Percentiles rank a stretch among this genome's conserved stretches.
phyloP scores from a whole-genome alignment of 2,113 vertebrate species.

The Bungarus multicinctus region DNA sequence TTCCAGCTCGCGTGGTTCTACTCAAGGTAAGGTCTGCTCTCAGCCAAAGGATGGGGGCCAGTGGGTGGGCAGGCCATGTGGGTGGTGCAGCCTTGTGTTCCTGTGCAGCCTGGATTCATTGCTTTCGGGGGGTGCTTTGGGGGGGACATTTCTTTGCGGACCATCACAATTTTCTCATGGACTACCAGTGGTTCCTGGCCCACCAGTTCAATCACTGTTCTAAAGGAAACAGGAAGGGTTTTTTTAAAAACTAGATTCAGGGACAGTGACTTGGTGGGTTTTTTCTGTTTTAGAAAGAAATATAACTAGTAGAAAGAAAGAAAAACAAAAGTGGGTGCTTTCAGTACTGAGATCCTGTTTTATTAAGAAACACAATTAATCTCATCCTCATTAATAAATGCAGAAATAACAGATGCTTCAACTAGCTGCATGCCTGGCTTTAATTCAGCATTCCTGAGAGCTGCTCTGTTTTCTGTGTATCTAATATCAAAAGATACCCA shows the following conservation, averaged over 20 bases:
- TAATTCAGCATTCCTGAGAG: neutral
- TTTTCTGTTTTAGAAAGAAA: neutral
- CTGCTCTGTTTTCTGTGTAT: neutral
- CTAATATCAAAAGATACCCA: neutral
- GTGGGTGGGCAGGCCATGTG: no score
- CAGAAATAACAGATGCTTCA: neutral
- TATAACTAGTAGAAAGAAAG: neutral
- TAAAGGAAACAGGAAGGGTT: neutral
- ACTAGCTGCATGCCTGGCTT: neutral
- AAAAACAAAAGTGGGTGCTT: neutral
- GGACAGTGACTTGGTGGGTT: neutral
- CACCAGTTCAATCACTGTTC: no score
- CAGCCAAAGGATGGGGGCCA: no score
- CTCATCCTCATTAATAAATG: neutral
- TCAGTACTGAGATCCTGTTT: neutral
- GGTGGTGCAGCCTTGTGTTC: no score
- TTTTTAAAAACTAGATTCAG: neutral
- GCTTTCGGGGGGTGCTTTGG: no score
- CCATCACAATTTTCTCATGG: no score
- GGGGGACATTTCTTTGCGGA: no score
- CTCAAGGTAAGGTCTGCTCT: no score
- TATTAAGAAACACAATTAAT: neutral
- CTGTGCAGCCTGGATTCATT: no score
- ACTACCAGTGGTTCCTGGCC: no score
- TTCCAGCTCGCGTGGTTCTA: no score